Conservation (phyloP, 2,888 invertebrate species). For the Tiliacea aurago region DNA sequence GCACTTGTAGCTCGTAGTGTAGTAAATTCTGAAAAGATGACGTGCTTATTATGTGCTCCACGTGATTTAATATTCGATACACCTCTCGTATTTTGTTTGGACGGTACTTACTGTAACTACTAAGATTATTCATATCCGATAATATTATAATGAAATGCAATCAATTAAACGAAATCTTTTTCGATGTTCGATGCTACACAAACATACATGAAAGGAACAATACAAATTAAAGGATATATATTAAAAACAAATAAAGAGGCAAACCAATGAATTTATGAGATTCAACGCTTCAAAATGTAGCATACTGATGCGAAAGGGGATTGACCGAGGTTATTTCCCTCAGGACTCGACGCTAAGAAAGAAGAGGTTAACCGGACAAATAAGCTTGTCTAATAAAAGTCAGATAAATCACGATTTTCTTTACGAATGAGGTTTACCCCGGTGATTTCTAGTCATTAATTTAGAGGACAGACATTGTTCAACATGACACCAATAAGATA, state of each 20-base stretch:
- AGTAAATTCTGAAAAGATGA: slow-evolving; percentile 30
- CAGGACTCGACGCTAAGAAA: slow-evolving; percentile 66
- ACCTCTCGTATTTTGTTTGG: slow-evolving; percentile 14
- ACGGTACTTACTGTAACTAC: not conserved
- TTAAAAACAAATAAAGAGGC: slow-evolving; percentile 46
- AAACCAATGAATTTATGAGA: slow-evolving; percentile 58
- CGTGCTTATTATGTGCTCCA: slow-evolving; percentile 7
- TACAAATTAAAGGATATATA: slow-evolving; percentile 31
- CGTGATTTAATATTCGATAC: slow-evolving; percentile 26
- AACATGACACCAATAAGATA: slow-evolving; percentile 40
- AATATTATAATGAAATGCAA: slow-evolving; percentile 4
- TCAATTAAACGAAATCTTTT: slow-evolving; percentile 1
- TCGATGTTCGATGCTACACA: slow-evolving; percentile 10
- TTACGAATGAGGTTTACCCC: slow-evolving; percentile 15
- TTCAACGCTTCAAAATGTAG: slow-evolving; percentile 70
- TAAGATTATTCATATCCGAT: slow-evolving; percentile 21
- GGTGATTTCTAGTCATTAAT: slow-evolving; percentile 32
- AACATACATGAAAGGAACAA: slow-evolving; percentile 27
- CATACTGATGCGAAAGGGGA: slow-evolving; percentile 73
- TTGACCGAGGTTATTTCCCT: slow-evolving; percentile 81
- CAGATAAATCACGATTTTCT: slow-evolving; percentile 39
- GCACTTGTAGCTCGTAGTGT: slow-evolving; percentile 15
- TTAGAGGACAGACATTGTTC: slow-evolving; percentile 37
- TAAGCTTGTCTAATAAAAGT: slow-evolving; percentile 58
- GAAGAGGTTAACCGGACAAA: slow-evolving; percentile 67